Evolutionary conservation across 2,797 vertebrate species (phyloP), one percentile per base, ranked within the genome.

Genomic region (Rhynchotus rufescens): DNA sequence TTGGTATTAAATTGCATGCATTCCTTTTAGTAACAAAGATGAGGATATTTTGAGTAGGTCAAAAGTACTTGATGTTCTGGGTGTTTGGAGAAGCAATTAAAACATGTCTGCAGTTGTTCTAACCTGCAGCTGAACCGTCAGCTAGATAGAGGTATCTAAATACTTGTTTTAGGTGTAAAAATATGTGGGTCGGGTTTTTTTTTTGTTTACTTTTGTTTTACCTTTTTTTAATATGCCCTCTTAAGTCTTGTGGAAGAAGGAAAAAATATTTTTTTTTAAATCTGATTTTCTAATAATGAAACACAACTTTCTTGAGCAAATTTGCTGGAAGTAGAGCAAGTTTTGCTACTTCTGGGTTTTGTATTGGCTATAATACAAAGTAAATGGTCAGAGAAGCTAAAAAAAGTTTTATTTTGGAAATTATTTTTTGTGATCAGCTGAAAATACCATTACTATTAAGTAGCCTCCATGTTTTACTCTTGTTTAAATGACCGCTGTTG

Each of bases 71-170:
- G 6, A 42, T 22, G 4, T 81, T 78, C 69, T 26, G 79, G n/a
- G 49, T 85, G n/a, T 85, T 92, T 47, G 74, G 80, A 84, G 81
- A 87, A 91, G 62, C 82, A 91, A 10, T 93, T 80, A 73, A 56
- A 93, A 89, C 30, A 0, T 87, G 88, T 72, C 75, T 71, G 84
- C 89, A 86, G 78, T 84, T 93, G 89, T 91, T 84, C 21, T 80
- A 93, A 54, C 86, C 85, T 90, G 91, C 90, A 83, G 68, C 83
- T 89, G 80, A 89, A 38, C 73, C 80, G 54, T 88, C 86, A 72
- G 76, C 10, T 2, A 32, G 57, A 57, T 42, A 5, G 51, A 91
- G 54, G 25, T 86, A 76, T 68, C 16, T 3, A 3, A 38, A 7
- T 40, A 49, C 59, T 88, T 52, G 21, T 44, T 79, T 7, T 64